Evolutionary conservation across 2,888 invertebrate genomes (phyloP).

Genomic region (Mythimna loreyi): DNA sequence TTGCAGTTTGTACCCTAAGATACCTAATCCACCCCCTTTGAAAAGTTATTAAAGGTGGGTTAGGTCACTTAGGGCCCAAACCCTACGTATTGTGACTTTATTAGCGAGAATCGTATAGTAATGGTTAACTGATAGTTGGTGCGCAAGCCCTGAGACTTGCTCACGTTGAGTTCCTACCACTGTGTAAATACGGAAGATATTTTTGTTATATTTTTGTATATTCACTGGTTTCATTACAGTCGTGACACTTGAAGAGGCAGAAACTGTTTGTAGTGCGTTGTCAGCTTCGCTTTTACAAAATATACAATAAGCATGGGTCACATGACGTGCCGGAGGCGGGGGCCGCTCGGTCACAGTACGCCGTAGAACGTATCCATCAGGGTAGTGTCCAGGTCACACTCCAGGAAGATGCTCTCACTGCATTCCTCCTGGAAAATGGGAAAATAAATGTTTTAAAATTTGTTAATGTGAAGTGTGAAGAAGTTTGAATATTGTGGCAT

Average conservation of each 20-base stretch:
- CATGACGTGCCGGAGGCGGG: slow-evolving; percentile 32
- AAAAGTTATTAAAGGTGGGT: too few relatives aligned
- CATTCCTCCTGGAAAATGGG: slow-evolving; percentile 83
- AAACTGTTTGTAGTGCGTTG: slow-evolving; percentile 50
- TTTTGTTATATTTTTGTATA: slow-evolving; percentile 48
- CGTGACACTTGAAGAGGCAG: slow-evolving; percentile 38
- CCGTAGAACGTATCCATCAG: slow-evolving; percentile 88
- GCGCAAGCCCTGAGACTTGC: slow-evolving; percentile 35
- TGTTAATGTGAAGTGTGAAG: neutral
- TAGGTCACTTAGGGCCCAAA: too few relatives aligned
- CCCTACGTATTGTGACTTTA: slow-evolving; percentile 71
- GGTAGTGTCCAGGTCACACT: slow-evolving; percentile 86
- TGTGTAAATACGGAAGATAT: slow-evolving; percentile 37
- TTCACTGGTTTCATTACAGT: slow-evolving; percentile 46
- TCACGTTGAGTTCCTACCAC: slow-evolving; percentile 28
- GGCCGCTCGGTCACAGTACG: slow-evolving; percentile 79
- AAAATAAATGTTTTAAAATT: neutral
- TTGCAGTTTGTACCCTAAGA: too few relatives aligned
- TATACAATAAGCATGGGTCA: slow-evolving; percentile 59
- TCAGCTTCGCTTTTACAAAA: slow-evolving; percentile 69
- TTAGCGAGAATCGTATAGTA: slow-evolving; percentile 68
- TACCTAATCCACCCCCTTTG: too few relatives aligned
- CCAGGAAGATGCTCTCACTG: slow-evolving; percentile 87
- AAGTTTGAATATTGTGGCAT: neutral
- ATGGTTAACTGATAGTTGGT: slow-evolving; percentile 74